These are phyloP conservation scores for Zaprionus capensis DNA, from an alignment of 1,140 invertebrate genomes.

Conservation along the genomic window DNA sequence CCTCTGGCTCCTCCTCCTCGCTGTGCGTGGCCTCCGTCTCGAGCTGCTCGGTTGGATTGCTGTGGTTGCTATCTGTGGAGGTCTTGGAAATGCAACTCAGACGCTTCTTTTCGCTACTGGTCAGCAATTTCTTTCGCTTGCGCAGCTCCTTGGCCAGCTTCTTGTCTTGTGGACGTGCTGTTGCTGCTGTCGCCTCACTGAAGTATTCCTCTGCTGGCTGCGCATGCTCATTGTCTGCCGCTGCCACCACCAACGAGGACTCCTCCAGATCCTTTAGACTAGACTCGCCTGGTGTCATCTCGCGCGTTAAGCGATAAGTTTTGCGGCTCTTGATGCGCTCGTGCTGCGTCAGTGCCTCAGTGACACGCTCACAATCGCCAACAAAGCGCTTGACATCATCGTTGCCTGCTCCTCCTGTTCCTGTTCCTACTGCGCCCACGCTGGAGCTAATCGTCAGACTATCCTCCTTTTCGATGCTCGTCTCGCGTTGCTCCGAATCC, in stretches of 20 bases:
- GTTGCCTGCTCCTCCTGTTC: not conserved
- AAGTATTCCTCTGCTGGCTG: conserved; percentile 88
- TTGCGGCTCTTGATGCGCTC: conserved; percentile 81
- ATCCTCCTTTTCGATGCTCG: conserved; percentile 79
- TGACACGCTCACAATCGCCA: conserved; percentile 77
- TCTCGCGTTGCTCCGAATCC: conserved; percentile 77
- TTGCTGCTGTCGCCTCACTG: conserved; percentile 65
- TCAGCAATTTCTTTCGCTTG: conserved; percentile 66
- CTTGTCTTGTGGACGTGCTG: conserved; percentile 32
- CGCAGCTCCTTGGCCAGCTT: conserved; percentile 51
- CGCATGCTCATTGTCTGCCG: conserved; percentile 85
- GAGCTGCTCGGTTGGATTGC: conserved; percentile 52
- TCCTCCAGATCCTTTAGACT: conserved; percentile 71
- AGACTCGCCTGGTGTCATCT: conserved; percentile 72
- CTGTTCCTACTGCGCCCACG: conserved; percentile 7
- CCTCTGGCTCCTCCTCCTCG: conserved; percentile 41
- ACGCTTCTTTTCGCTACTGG: conserved; percentile 72
- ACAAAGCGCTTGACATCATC: conserved; percentile 79
- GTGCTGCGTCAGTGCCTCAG: conserved; percentile 70
- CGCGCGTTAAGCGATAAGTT: conserved; percentile 72
- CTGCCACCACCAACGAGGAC: not conserved
- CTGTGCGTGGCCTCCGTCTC: conserved; percentile 35
- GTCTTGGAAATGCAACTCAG: conserved; percentile 82
- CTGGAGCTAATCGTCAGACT: conserved; percentile 75
- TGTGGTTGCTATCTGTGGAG: conserved; percentile 79